A percentile compares a stretch with the other conserved stretches of the same genome.
phyloP scores from a whole-genome alignment of 2,888 invertebrate genomes.

The Acanthosepion lycidas region DNA sequence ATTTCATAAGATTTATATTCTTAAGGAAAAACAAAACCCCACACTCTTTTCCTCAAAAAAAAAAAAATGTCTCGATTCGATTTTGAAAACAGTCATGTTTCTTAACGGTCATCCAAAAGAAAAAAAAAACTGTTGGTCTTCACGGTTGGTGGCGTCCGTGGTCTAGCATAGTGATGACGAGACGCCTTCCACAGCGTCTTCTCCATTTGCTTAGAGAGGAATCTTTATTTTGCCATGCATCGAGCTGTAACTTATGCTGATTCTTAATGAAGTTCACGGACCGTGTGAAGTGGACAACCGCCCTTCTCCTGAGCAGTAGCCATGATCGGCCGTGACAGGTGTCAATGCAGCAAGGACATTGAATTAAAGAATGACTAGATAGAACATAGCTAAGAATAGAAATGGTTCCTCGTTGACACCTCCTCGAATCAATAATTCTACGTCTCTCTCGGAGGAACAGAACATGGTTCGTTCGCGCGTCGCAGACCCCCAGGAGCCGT shows the following conservation, averaged over 20 bases:
- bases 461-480: not conserved
- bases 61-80: too few species aligned
- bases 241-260: not conserved
- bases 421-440: not conserved
- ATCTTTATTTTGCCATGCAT: not conserved
- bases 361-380: conserved; percentile 33
- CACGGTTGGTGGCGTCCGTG: not conserved
- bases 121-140: not conserved
- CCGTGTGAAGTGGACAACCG: not conserved
- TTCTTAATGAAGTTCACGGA: not conserved
- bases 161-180: not conserved
- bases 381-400: conserved; percentile 10
- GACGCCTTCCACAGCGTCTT: not conserved
- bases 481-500: not conserved
- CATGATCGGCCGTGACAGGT: conserved; percentile 3
- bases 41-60: too few species aligned
- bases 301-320: not conserved
- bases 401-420: not conserved
- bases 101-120: not conserved
- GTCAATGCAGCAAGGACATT: not conserved
- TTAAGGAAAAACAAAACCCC: too few species aligned
- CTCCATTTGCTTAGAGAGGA: not conserved
- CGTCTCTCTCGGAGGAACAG: not conserved
- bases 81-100: not conserved
- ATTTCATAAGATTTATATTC: too few species aligned